phyloP scores from a whole-genome alignment of 2,888 invertebrate genomes.

The Nymphalis polychloros region DNA sequence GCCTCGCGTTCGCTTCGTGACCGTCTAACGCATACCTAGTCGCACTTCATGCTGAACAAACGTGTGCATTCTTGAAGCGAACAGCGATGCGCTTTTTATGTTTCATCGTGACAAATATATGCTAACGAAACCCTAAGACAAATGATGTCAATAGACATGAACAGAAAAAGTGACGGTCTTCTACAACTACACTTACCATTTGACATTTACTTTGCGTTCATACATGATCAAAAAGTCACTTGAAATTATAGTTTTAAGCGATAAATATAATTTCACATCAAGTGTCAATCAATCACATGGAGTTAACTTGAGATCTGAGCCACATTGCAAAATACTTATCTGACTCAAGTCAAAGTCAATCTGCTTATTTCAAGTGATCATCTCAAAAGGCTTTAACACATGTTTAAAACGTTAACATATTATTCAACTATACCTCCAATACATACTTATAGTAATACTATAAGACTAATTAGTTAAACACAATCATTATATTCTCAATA shows the following conservation, averaged over 20 bases:
- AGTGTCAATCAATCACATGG: neutral
- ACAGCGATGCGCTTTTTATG: conserved; percentile 47
- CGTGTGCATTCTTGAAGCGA: conserved; percentile 46
- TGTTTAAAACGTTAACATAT: neutral
- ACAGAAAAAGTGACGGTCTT: too few relatives aligned
- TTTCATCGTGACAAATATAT: conserved; percentile 29
- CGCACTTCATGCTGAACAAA: conserved; percentile 54
- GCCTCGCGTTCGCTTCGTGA: conserved; percentile 61
- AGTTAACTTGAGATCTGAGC: neutral
- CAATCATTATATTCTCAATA: neutral
- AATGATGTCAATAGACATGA: conserved; percentile 4
- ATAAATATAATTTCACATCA: neutral
- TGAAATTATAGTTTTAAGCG: neutral
- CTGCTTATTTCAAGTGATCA: neutral
- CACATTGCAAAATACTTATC: neutral
- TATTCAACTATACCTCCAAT: neutral
- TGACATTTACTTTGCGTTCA: neutral
- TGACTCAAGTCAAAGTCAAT: neutral
- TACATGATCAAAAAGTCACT: neutral
- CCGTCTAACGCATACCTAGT: conserved; percentile 54
- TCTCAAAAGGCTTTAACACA: neutral
- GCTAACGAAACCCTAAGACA: conserved; percentile 14
- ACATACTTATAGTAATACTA: too few relatives aligned
- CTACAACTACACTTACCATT: neutral
- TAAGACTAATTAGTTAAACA: neutral